Evolutionary conservation across 1,140 invertebrate genomes (phyloP).

Genomic region (Pseudomyrmex flavicornis): DNA sequence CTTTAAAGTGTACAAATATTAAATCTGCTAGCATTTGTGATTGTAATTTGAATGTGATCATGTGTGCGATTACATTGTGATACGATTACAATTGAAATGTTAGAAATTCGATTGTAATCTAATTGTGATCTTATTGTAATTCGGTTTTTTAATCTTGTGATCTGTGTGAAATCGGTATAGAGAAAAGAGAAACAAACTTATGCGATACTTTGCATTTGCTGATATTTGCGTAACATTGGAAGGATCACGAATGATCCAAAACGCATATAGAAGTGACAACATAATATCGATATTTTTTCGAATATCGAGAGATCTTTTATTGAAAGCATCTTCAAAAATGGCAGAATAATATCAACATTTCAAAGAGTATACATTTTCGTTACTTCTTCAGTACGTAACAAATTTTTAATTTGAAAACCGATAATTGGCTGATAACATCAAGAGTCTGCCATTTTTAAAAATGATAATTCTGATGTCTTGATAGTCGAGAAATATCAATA

Average conservation of each 20-base stretch:
- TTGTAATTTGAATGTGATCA: constrained; percentile 21
- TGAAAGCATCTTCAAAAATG: background rate
- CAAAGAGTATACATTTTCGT: background rate
- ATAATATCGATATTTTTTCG: constrained; percentile 39
- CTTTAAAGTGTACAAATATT: constrained; percentile 18
- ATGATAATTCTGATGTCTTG: constrained; percentile 8
- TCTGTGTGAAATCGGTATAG: constrained; percentile 28
- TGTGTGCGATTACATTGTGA: constrained; percentile 18
- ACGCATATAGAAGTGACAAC: constrained; percentile 11
- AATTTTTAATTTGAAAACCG: too few species aligned
- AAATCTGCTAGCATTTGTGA: background rate
- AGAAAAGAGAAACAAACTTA: constrained; percentile 27
- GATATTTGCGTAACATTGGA: constrained; percentile 18
- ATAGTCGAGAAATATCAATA: constrained; percentile 37
- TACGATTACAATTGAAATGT: constrained; percentile 25
- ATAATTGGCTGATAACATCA: too few species aligned
- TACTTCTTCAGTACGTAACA: too few species aligned
- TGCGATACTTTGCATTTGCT: constrained; percentile 31
- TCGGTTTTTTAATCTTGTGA: constrained; percentile 34
- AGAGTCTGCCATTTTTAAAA: constrained; percentile 1
- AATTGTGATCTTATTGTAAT: background rate
- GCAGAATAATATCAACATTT: constrained; percentile 11
- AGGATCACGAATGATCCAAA: constrained; percentile 21
- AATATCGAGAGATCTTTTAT: background rate
- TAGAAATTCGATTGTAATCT: constrained; percentile 2